These are phyloP conservation scores for Seladonia tumulorum DNA, from an alignment of 2,888 invertebrate species.

Conservation along the genomic window DNA sequence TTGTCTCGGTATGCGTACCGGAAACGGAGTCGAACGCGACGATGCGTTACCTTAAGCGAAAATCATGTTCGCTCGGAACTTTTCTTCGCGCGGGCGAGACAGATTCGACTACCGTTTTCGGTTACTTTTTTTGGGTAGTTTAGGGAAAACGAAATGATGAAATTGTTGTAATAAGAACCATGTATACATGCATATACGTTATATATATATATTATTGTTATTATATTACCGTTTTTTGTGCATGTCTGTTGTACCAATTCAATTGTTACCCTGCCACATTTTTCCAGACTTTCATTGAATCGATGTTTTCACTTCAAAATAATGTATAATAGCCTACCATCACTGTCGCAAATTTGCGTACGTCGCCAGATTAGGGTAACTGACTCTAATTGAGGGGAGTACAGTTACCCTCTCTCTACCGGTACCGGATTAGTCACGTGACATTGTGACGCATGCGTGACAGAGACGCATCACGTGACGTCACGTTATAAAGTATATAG, in stretches of 20 bases:
- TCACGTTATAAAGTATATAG: neutral
- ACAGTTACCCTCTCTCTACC: no score
- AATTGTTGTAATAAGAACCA: slow-evolving; percentile 80
- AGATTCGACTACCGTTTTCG: slow-evolving; percentile 54
- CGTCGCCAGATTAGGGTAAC: no score
- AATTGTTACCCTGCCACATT: neutral
- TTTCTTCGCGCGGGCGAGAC: slow-evolving; percentile 23
- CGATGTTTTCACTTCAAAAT: neutral
- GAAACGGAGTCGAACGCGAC: slow-evolving; percentile 36
- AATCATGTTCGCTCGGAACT: neutral
- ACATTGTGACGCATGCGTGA: no score
- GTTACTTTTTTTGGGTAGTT: slow-evolving; percentile 77
- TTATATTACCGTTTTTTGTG: slow-evolving; percentile 73
- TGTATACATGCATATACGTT: slow-evolving; percentile 72
- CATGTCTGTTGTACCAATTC: slow-evolving; percentile 40
- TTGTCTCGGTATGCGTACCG: slow-evolving; percentile 66
- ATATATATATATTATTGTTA: slow-evolving; percentile 75
- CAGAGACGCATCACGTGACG: no score
- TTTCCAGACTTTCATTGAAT: slow-evolving; percentile 12
- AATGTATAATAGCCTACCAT: neutral
- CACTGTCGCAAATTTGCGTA: no score
- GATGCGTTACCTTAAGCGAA: slow-evolving; percentile 5
- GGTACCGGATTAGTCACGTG: no score
- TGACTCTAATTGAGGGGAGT: no score
- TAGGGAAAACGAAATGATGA: slow-evolving; percentile 74